Base-by-base conservation (phyloP, 2,113 vertebrate species). In the Trinectes maculatus region DNA sequence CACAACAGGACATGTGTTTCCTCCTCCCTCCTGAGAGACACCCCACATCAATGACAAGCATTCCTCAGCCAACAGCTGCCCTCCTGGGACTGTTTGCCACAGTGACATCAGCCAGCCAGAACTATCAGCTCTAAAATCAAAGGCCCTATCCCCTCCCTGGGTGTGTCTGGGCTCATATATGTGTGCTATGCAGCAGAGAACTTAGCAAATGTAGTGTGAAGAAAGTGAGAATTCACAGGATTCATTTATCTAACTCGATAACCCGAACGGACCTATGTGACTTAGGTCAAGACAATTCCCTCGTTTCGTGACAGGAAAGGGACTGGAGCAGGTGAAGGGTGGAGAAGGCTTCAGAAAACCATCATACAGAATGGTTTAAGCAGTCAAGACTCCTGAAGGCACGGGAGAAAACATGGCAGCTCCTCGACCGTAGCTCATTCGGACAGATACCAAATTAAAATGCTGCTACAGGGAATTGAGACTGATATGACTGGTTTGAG, bases 21-120 rank as follows among this genome's bases (percentile, higher is more conserved):
- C 59, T 26, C 1, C 46, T 59, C 58, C 46, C 59, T 62, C 46
- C 59, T 1, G 43, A 39, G 57, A 18, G 6, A 46, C 66, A 64
- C 48, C 59, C 65, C 22, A 53, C 68, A 51, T 5, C 5, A 66
- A 43, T 52, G 40, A 70, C 36, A 73, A 75, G 72, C 77, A 80
- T 62, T 85, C 72, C 69, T 79, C 18, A 68, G 31, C 29, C 47
- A 34, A 36, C 72, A 62, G 73, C 57, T 43, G 58, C 18, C 66
- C 36, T 40, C 52, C 22, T 19, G 59, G 56, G 56, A 77, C 52
- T 39, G 57, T 62, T 51, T 7, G 5, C 47, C 24, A 61, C 6
- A 11, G 66, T 16, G 36, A 60, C 1, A 19, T 51, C 29, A 40
- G 29, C 34, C 59, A 15, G 3, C 22, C 15, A 49, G 33, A 25